Evolutionary conservation across 1,140 invertebrate genomes (phyloP), one percentile per base, ranked within the genome.

Genomic region (Brachionus calyciflorus): DNA sequence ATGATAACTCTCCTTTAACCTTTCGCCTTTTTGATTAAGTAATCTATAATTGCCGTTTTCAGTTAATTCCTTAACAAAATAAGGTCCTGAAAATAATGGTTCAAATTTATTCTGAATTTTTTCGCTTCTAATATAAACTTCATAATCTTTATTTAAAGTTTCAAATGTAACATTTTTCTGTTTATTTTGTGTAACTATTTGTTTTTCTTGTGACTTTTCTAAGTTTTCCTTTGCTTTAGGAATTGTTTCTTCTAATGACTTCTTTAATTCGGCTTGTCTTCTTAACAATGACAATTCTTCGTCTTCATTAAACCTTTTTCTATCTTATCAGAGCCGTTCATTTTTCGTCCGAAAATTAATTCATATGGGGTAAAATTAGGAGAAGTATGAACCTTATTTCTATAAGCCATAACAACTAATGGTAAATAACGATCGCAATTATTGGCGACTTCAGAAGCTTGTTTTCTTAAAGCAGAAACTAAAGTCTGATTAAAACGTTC

Each of bases 221-320:
- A 53, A 5, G 12, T 53, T 53, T 53, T 53, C 2, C 1, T 3
- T 6, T 4, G 51, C 51, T 21, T 53, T 53, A 19, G 51, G 51
- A 21, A 53, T 53, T 4, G 3, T 26, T 19, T 21, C 21, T 53
- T 53, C 51, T 21, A 3, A 12, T 21, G 24, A 21, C 24, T 53
- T 53, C 24, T 53, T 10, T 3, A 53, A 21, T 53, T 53, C 51
- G 24, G 51, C 51, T 53, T 6, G n/a, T 49, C 48, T 49, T 49
- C 48, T 49, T 49, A 49, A 9, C n/a, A 49, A 49, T 9, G 6
- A 9, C n/a, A 49, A 4, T 49, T 49, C 48, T 4, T 49, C 48
- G n/a, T 49, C 48, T 49, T 49, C 48, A 49, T 49, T 49, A 49
- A 24, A n/a, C n/a, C n/a, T n/a, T n/a, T n/a, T n/a, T n/a, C n/a